Evolutionary conservation across 1,140 invertebrate genomes (phyloP).

Genomic region (Caenorhabditis tropicalis): DNA sequence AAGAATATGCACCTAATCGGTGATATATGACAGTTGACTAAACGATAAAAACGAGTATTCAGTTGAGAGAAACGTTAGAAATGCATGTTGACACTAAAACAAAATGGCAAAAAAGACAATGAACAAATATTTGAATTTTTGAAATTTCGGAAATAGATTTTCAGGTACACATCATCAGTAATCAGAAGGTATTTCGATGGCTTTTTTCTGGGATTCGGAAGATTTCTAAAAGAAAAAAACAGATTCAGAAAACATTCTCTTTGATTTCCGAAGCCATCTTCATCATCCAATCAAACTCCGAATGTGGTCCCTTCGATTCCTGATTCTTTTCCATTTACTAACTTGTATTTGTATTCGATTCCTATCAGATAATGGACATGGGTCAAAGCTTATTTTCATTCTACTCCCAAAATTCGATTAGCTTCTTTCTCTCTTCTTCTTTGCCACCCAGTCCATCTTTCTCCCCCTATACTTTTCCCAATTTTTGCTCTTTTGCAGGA

Average conservation of each 20-base stretch:
- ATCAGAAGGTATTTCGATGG: no score
- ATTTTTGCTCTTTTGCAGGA: not conserved
- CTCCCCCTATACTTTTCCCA: not conserved
- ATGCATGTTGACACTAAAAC: not conserved
- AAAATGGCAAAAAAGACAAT: not conserved
- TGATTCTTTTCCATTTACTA: no score
- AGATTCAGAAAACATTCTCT: no score
- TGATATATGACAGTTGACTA: not conserved
- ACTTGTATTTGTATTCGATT: not conserved
- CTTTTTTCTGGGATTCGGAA: no score
- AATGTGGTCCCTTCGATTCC: no score
- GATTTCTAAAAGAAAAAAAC: no score
- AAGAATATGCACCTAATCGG: not conserved
- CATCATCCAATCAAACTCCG: no score
- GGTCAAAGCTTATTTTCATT: not conserved
- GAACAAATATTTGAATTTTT: not conserved
- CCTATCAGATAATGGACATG: not conserved
- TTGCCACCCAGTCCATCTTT: not conserved
- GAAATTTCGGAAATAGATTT: no score
- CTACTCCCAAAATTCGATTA: conserved; percentile 7
- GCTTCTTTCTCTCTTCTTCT: not conserved
- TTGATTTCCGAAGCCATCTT: no score
- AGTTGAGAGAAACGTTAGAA: not conserved
- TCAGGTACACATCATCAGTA: no score
- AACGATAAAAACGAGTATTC: not conserved